Evolutionary conservation across 2,113 vertebrate species (phyloP), one percentile per base, ranked within the genome.

Genomic region (Zosterops lateralis): DNA sequence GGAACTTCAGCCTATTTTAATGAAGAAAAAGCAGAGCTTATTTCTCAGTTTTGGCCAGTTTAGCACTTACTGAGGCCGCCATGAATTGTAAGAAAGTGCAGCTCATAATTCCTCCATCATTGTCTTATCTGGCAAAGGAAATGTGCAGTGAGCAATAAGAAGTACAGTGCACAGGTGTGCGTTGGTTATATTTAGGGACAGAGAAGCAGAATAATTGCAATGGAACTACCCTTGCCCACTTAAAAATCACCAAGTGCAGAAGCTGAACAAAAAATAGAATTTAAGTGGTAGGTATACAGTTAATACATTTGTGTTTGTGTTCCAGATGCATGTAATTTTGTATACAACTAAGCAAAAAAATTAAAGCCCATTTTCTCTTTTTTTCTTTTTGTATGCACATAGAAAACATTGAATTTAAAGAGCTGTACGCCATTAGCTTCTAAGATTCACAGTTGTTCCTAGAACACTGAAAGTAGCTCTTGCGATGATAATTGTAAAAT

Each of bases 401-500:
- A 51, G 81, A 96, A 95, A 93, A 83, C 94, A 95, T 96, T 82
- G 95, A 94, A 90, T 93, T 94, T 95, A 93, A 97, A 96, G 92
- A 95, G 86, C 67, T 54, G 36, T 90, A 96, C 34, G 11, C 96
- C 67, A 92, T 96, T 97, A 95, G 89, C 93, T 95, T 65, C 89
- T 91, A 96, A 97, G 95, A 94, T 93, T 93, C 94, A 93, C 90
- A 95, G 21, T 96, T 96, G 91, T 96, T 97, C 93, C 93, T 93
- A 88, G 94, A 96, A 92, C 70, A 95, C 83, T 89, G 87, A 87
- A 97, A 97, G 93, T 83, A 94, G 92, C 51, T 84, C 75, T 97
- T 97, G 92, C 79, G 94, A 94, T 96, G 96, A 95, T 96, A 96
- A 97, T 96, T 97, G 93, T 92, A 96, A 96, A 97, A 95, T 88